phyloP scores from a whole-genome alignment of 30 jellyfish, hydroid and myxozoan species.

The Hydractinia symbiolongicarpus region DNA sequence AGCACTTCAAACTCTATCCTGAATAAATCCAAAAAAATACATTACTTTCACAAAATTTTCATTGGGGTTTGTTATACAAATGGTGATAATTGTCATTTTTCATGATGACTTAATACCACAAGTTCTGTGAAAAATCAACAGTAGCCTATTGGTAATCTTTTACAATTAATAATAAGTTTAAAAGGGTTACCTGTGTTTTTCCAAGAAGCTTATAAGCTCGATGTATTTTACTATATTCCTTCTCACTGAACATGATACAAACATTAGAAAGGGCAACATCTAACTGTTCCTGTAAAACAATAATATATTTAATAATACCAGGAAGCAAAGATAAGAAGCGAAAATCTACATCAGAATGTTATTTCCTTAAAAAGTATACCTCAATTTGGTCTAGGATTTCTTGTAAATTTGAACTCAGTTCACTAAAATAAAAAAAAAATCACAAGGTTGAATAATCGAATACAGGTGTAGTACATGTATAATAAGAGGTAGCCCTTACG shows the following conservation, averaged over 20 bases:
- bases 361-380: slow-evolving; percentile 27
- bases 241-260: slow-evolving; percentile 63
- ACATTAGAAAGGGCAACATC: slow-evolving; percentile 92
- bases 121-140: too few relatives aligned
- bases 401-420: slow-evolving; percentile 84
- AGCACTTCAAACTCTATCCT: too few relatives aligned
- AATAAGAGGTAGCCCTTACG: too few relatives aligned
- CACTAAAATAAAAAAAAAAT: slow-evolving; percentile 46
- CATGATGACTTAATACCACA: too few relatives aligned
- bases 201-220: slow-evolving; percentile 87
- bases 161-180: too few relatives aligned
- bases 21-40: too few relatives aligned
- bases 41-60: too few relatives aligned
- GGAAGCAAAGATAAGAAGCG: background rate
- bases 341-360: background rate
- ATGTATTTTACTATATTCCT: slow-evolving; percentile 58
- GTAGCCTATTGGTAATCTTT: too few relatives aligned
- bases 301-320: background rate
- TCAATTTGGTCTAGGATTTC: slow-evolving; percentile 90
- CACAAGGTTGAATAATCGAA: background rate
- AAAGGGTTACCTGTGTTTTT: slow-evolving; percentile 71
- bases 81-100: too few relatives aligned
- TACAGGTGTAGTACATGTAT: too few relatives aligned
- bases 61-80: too few relatives aligned
- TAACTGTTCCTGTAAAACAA: slow-evolving; percentile 70